These are phyloP conservation scores for pig (Sus scrofa) DNA, from an alignment of 2,113 vertebrate genomes.

Conservation along the genomic window DNA sequence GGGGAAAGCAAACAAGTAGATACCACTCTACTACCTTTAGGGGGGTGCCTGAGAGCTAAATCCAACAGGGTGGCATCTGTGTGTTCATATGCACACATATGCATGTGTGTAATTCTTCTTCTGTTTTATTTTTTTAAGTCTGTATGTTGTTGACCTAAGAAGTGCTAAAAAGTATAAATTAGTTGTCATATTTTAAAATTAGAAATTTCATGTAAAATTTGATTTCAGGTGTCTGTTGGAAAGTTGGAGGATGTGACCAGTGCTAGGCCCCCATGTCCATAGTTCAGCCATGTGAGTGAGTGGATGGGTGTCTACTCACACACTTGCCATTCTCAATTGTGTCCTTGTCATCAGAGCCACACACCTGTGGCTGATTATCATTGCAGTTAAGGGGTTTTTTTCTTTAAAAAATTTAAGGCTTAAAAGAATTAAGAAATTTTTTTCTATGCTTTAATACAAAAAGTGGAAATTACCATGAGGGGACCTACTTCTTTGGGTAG, in stretches of 20 bases:
- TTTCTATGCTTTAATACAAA: background rate
- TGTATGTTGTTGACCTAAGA: background rate
- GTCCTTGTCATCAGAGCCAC: background rate
- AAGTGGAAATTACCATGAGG: conserved; percentile 24
- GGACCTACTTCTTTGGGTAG: background rate
- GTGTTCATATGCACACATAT: background rate
- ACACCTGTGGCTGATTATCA: background rate
- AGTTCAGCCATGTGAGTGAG: background rate
- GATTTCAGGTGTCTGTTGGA: background rate
- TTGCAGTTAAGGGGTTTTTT: background rate
- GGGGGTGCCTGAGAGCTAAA: background rate
- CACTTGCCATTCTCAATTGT: background rate
- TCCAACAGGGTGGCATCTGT: background rate
- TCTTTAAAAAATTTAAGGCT: background rate
- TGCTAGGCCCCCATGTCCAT: no score
- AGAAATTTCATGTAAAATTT: background rate
- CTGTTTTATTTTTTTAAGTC: background rate
- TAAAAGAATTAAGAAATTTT: conserved; percentile 31
- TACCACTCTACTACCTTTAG: background rate
- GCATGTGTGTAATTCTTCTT: no score
- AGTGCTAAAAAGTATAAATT: background rate
- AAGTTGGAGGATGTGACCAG: background rate
- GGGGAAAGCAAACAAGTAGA: background rate
- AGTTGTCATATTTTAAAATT: background rate
- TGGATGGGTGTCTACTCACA: background rate